Conservation (phyloP, 2,797 vertebrate species). For the Lophius americanus region DNA sequence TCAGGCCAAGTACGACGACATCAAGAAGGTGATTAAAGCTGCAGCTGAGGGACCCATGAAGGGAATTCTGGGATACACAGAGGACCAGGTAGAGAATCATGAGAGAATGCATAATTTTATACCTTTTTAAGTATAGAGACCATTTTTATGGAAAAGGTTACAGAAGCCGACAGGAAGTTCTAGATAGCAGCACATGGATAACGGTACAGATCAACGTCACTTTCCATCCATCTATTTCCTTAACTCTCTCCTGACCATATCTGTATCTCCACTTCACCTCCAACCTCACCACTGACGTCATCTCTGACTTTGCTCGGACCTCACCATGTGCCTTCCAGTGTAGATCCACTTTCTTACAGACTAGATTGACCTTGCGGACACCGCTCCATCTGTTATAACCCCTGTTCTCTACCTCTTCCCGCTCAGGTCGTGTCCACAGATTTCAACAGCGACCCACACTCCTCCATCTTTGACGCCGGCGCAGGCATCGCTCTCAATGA, state of each 20-base stretch:
- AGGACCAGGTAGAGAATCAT: constrained; percentile 80
- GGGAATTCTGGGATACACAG: constrained; percentile 92
- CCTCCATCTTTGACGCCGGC: constrained; percentile 95
- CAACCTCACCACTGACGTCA: too few relatives aligned
- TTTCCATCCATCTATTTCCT: neutral
- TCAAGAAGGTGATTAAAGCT: constrained; percentile 90
- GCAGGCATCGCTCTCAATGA: constrained; percentile 96
- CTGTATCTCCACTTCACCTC: too few relatives aligned
- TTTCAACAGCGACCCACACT: constrained; percentile 91
- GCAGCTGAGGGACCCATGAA: constrained; percentile 90
- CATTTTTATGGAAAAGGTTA: neutral
- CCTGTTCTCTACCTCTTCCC: neutral
- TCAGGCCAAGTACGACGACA: constrained; percentile 91
- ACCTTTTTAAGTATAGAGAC: neutral
- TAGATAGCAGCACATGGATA: constrained; percentile 36
- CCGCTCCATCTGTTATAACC: neutral
- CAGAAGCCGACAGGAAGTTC: neutral
- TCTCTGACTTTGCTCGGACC: too few relatives aligned
- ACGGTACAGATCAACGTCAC: neutral
- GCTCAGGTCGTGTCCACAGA: constrained; percentile 93
- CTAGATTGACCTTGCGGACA: neutral
- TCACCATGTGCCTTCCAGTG: too few relatives aligned
- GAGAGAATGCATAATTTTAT: neutral
- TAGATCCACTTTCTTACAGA: neutral
- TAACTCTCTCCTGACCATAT: too few relatives aligned